A percentile compares a stretch with the other conserved stretches of the same genome.
phyloP scores from a whole-genome alignment of 2,797 vertebrate genomes.

The Atherinosoma microstoma region DNA sequence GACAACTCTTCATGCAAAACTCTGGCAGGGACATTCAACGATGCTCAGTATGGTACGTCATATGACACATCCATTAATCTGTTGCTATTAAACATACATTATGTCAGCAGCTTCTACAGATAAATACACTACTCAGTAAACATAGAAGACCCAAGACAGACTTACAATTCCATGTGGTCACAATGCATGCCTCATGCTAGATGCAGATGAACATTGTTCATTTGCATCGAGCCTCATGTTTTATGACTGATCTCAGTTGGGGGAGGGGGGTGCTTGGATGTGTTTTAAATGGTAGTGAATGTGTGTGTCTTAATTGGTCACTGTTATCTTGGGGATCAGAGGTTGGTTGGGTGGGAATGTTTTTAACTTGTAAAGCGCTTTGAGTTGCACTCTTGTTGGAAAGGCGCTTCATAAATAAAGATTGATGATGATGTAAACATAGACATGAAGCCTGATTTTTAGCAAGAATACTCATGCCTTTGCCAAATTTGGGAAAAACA shows the following conservation, averaged over 20 bases:
- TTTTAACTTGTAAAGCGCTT: too few species aligned
- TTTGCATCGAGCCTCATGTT: too few species aligned
- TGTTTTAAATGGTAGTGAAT: too few species aligned
- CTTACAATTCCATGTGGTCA: constrained; percentile 10
- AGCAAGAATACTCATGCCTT: constrained; percentile 5
- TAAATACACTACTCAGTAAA: constrained; percentile 37
- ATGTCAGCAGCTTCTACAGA: constrained; percentile 40
- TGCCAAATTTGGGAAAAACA: constrained; percentile 26
- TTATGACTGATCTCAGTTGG: too few species aligned
- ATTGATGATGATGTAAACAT: too few species aligned
- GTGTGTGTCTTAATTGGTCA: too few species aligned
- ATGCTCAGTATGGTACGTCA: constrained; percentile 91
- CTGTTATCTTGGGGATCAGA: too few species aligned
- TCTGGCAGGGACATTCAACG: constrained; percentile 92
- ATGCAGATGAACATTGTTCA: too few species aligned
- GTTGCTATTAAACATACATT: constrained; percentile 7
- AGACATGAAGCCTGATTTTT: constrained; percentile 23
- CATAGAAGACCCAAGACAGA: constrained; percentile 29
- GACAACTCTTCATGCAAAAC: constrained; percentile 96
- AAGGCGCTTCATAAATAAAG: too few species aligned
- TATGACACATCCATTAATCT: constrained; percentile 22
- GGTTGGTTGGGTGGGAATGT: too few species aligned
- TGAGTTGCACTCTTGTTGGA: too few species aligned
- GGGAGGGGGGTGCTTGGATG: too few species aligned
- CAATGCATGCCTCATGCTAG: background rate